Percentiles rank a stretch among this genome's conserved stretches.
These are phyloP conservation scores for Diabrotica undecimpunctata DNA, from an alignment of 1,140 invertebrate genomes.

Conservation along the genomic window DNA sequence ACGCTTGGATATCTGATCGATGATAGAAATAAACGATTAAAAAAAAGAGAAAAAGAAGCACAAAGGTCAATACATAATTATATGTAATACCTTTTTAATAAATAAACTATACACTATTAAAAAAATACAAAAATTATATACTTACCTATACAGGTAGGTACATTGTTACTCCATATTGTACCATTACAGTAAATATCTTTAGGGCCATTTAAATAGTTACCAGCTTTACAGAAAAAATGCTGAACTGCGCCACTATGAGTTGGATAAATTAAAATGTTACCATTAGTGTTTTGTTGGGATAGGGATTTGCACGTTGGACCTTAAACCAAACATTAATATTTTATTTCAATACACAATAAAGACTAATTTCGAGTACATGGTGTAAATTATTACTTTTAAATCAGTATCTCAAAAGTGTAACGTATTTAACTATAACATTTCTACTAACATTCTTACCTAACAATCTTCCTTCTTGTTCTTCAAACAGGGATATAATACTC, in stretches of 20 bases:
- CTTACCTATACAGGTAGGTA: slow-evolving; percentile 60
- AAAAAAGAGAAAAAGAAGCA: too few species aligned
- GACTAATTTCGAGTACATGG: too few species aligned
- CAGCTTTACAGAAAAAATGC: slow-evolving; percentile 62
- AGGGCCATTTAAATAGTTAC: slow-evolving; percentile 55
- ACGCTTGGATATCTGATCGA: too few species aligned
- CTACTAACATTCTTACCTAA: too few species aligned
- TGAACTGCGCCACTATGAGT: slow-evolving; percentile 55
- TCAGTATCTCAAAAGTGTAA: too few species aligned
- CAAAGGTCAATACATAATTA: slow-evolving; percentile 5
- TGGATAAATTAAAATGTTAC: slow-evolving; percentile 51
- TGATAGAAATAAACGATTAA: too few species aligned
- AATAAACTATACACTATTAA: too few species aligned
- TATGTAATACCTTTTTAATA: not conserved
- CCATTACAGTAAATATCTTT: slow-evolving; percentile 62
- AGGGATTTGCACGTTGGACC: slow-evolving; percentile 16
- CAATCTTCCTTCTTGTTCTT: too few species aligned
- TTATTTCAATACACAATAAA: not conserved
- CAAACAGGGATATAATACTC: too few species aligned
- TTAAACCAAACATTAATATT: not conserved
- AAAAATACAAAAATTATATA: slow-evolving; percentile 4
- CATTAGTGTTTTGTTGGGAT: slow-evolving; percentile 34
- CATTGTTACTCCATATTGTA: slow-evolving; percentile 56
- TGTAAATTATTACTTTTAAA: too few species aligned
- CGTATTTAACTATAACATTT: too few species aligned